Percentiles rank a stretch among this genome's conserved stretches.
Conservation (phyloP, 2,888 invertebrate species). For the Idaea straminata region DNA sequence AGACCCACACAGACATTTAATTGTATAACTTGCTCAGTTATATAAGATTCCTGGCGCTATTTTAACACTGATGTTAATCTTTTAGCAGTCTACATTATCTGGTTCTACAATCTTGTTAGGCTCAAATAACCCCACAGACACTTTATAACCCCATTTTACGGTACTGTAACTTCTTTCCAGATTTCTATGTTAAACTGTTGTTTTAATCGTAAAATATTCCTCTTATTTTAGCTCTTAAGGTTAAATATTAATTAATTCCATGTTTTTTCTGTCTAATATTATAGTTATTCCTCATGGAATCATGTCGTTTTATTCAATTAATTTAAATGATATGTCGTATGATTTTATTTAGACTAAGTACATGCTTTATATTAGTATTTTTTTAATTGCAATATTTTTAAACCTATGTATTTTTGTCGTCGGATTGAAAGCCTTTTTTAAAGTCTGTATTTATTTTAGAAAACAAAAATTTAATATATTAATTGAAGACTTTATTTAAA, state of each 20-base stretch:
- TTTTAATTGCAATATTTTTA: neutral
- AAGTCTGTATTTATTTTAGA: slow-evolving; percentile 54
- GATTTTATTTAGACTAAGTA: slow-evolving; percentile 46
- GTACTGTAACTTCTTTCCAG: slow-evolving; percentile 16
- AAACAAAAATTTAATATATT: slow-evolving; percentile 59
- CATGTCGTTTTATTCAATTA: slow-evolving; percentile 33
- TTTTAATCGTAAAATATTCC: slow-evolving; percentile 52
- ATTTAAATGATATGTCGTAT: slow-evolving; percentile 55
- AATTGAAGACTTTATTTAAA: slow-evolving; percentile 47
- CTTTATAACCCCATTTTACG: slow-evolving; percentile 12
- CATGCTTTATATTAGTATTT: slow-evolving; percentile 27
- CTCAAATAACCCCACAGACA: too few species aligned
- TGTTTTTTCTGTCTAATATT: slow-evolving; percentile 3
- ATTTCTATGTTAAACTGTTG: slow-evolving; percentile 15
- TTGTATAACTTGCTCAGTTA: too few species aligned
- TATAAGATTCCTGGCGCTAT: too few species aligned
- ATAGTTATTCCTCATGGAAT: slow-evolving; percentile 20
- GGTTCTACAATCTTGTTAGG: too few species aligned
- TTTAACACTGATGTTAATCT: too few species aligned
- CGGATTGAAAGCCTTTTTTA: slow-evolving; percentile 27
- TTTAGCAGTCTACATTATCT: too few species aligned
- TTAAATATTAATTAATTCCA: slow-evolving; percentile 17
- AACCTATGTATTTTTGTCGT: slow-evolving; percentile 11
- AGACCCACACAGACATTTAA: too few species aligned
- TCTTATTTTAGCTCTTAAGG: slow-evolving; percentile 35